These are phyloP conservation scores for Trichomycterus rosablanca DNA, from an alignment of 2,113 vertebrate genomes.

Conservation along the genomic window DNA sequence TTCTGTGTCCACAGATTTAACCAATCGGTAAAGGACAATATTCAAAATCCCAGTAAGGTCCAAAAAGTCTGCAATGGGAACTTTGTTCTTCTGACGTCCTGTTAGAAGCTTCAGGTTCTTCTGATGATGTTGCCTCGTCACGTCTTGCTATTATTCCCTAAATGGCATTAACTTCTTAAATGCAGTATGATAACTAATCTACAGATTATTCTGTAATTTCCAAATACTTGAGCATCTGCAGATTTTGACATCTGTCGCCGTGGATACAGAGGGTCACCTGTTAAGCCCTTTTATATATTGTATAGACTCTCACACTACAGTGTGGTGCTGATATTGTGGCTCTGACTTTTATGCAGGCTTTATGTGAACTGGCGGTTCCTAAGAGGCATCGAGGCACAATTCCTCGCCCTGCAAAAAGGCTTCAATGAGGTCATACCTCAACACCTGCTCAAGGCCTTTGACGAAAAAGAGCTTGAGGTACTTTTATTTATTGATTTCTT, in stretches of 20 bases:
- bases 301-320: background rate
- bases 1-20: no score
- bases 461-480: slow-evolving; percentile 98
- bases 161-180: no score
- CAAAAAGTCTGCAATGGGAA: background rate
- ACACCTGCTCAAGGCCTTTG: slow-evolving; percentile 95
- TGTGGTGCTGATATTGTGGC: background rate
- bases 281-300: no score
- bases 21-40: no score
- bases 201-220: no score
- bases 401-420: slow-evolving; percentile 96
- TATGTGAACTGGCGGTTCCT: slow-evolving; percentile 99
- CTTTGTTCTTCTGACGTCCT: no score
- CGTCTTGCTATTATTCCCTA: no score
- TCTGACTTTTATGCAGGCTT: slow-evolving; percentile 62
- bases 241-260: no score
- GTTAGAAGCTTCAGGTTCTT: no score
- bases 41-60: background rate
- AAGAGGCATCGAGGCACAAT: slow-evolving; percentile 95
- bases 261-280: no score
- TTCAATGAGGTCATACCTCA: slow-evolving; percentile 99
- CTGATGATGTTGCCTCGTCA: background rate
- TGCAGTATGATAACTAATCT: no score
- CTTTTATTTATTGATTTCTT: slow-evolving; percentile 19
- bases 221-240: no score